phyloP scores from a whole-genome alignment of 2,797 vertebrate genomes.

The Anas bahamensis region DNA sequence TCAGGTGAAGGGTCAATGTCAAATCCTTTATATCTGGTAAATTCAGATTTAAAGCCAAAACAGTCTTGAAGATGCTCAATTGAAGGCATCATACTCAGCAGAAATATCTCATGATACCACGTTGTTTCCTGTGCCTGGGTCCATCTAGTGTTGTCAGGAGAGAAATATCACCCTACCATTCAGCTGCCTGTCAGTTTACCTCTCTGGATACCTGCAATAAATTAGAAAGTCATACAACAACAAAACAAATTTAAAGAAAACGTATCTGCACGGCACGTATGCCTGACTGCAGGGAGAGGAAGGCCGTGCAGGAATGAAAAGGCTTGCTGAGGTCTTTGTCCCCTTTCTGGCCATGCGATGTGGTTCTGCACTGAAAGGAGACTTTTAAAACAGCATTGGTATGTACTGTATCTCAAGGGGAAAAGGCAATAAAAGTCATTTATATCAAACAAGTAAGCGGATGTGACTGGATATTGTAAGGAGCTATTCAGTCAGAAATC shows the following conservation, averaged over 20 bases:
- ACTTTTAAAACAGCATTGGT: background rate
- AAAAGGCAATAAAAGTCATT: constrained; percentile 3
- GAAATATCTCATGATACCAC: constrained; percentile 2
- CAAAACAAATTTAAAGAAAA: background rate
- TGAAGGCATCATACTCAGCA: constrained; percentile 37
- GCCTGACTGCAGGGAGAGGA: background rate
- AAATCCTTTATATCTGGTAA: constrained; percentile 37
- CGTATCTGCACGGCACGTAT: rapidly evolving
- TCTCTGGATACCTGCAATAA: background rate
- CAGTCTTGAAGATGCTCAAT: background rate
- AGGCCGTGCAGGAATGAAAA: background rate
- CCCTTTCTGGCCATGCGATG: background rate
- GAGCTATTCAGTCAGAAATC: background rate
- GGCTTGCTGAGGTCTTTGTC: background rate
- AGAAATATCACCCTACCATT: background rate
- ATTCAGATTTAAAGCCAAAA: constrained; percentile 40
- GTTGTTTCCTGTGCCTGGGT: constrained; percentile 3
- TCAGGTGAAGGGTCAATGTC: constrained; percentile 50
- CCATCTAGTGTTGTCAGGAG: background rate
- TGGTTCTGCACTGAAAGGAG: background rate
- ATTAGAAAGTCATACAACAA: background rate
- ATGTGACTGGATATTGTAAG: constrained; percentile 26
- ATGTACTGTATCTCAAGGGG: background rate
- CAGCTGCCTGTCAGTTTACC: background rate
- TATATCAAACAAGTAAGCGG: background rate